A percentile compares a stretch with the other conserved stretches of the same genome.
Evolutionary conservation across 2,888 invertebrate species (phyloP).

Genomic region (Anaspis maculata): DNA sequence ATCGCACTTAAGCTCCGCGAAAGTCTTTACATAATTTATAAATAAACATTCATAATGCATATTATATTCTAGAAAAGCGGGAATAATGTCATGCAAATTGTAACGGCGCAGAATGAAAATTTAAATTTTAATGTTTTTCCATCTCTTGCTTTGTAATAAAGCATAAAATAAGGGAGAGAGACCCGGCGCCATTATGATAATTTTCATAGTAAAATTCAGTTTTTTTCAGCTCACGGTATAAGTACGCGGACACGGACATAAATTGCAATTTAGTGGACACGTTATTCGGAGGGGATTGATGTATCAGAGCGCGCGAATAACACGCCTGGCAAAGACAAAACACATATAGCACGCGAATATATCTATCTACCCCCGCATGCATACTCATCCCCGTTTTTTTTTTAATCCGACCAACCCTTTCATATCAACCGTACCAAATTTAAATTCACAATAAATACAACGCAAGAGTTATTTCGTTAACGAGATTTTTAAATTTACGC

Average conservation of each 20-base stretch:
- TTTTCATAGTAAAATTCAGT: constrained; percentile 15
- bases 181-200: constrained; percentile 18
- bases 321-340: constrained; percentile 5
- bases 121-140: constrained; percentile 37
- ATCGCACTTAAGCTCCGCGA: constrained; percentile 37
- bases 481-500: constrained; percentile 40
- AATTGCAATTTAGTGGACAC: constrained; percentile 16
- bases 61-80: constrained; percentile 37
- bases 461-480: constrained; percentile 39
- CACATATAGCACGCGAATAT: too few relatives aligned
- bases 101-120: constrained; percentile 35
- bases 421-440: constrained; percentile 32
- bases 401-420: constrained; percentile 20
- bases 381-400: constrained; percentile 6
- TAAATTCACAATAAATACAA: constrained; percentile 38
- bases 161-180: constrained; percentile 18
- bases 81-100: constrained; percentile 39
- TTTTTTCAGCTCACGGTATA: constrained; percentile 5
- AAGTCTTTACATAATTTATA: constrained; percentile 43
- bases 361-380: constrained; percentile 4
- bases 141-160: constrained; percentile 28
- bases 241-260: neutral
- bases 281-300: constrained; percentile 11
- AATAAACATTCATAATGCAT: constrained; percentile 44
- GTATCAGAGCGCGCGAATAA: neutral